Conservation (phyloP, 35 echinoderm and acorn worm species). For the Heliocidaris erythrogramma region DNA sequence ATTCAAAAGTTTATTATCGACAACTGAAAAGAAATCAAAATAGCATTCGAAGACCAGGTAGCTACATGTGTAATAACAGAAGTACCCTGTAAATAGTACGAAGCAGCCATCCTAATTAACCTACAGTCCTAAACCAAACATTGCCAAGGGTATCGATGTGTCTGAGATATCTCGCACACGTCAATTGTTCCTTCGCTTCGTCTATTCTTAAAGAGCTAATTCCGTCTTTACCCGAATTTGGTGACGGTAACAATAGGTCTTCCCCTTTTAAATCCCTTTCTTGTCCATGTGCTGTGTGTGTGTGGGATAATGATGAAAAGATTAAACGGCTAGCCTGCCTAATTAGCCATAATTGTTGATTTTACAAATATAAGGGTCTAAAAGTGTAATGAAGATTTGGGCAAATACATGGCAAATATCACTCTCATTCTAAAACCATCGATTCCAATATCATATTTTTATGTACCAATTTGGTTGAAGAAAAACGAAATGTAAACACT, state of each 20-base stretch:
- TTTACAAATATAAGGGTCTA: neutral
- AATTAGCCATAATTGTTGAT: neutral
- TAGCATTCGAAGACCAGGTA: no score
- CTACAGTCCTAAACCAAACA: neutral
- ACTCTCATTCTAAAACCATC: no score
- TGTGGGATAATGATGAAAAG: constrained; percentile 6
- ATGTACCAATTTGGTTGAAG: neutral
- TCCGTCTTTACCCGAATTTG: constrained; percentile 12
- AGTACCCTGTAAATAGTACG: neutral
- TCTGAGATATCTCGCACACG: neutral
- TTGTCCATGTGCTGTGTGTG: constrained; percentile 21
- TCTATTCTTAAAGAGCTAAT: neutral
- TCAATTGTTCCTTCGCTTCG: neutral
- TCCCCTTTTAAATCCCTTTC: neutral
- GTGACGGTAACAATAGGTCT: neutral
- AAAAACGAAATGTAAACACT: neutral
- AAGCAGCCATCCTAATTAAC: constrained; percentile 39
- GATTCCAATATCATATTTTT: neutral
- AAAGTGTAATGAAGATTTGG: neutral
- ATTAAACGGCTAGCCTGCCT: constrained; percentile 19
- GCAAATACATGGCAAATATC: no score
- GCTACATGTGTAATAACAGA: no score
- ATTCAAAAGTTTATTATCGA: no score
- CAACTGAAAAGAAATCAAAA: no score
- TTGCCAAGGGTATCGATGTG: neutral